Evolutionary conservation across 2,888 invertebrate genomes (phyloP).

Genomic region (Parnassius orleans): DNA sequence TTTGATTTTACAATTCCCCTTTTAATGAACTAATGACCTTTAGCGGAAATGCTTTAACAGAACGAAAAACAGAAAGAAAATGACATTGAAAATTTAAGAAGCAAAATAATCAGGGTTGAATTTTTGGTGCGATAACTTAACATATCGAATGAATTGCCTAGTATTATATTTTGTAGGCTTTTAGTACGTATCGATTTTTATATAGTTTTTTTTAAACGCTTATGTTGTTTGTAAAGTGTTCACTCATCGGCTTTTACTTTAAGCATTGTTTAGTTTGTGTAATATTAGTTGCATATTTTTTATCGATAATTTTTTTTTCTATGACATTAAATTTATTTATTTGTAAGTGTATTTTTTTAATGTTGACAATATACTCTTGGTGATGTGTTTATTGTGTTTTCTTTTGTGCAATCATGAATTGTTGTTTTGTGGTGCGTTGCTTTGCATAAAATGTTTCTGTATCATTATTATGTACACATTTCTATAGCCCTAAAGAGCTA

Average conservation of each 20-base stretch:
- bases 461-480: no score
- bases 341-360: slow-evolving; percentile 61
- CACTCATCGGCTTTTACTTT: no score
- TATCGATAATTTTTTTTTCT: slow-evolving; percentile 35
- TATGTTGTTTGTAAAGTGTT: background rate
- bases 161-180: no score
- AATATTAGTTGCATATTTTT: slow-evolving; percentile 28
- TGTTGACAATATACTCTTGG: slow-evolving; percentile 76
- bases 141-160: background rate
- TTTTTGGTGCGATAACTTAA: background rate
- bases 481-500: no score
- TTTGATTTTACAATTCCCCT: no score
- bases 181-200: background rate
- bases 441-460: background rate
- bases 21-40: no score
- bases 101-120: no score
- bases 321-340: slow-evolving; percentile 58
- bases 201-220: background rate
- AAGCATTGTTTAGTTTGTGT: slow-evolving; percentile 25
- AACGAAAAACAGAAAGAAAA: no score
- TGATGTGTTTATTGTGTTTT: slow-evolving; percentile 63
- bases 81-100: no score
- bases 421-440: slow-evolving; percentile 18
- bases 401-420: slow-evolving; percentile 37
- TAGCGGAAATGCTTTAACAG: no score